phyloP scores from a whole-genome alignment of 53 echinoderm and acorn worm species.

The Stichopus horrens region DNA sequence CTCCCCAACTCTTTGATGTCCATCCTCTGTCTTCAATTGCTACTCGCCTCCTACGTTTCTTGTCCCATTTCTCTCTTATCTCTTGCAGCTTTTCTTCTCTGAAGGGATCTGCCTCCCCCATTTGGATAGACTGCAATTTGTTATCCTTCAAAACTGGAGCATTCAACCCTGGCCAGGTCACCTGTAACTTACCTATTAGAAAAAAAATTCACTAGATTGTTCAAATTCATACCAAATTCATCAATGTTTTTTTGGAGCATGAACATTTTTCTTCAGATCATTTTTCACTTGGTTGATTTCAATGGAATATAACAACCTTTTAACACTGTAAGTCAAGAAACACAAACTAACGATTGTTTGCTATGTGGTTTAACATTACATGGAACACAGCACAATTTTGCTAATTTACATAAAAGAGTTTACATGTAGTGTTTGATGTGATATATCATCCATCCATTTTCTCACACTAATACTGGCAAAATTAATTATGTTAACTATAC shows the following conservation, averaged over 20 bases:
- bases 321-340: no score
- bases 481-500: no score
- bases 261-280: background rate
- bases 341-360: no score
- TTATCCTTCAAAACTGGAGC: slow-evolving; percentile 71
- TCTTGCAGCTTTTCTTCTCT: slow-evolving; percentile 64
- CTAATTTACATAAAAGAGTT: no score
- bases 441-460: no score
- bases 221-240: background rate
- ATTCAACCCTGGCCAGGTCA: slow-evolving; percentile 93
- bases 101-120: slow-evolving; percentile 73
- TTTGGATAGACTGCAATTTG: slow-evolving; percentile 65
- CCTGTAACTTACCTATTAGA: slow-evolving; percentile 63
- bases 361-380: no score
- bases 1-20: slow-evolving; percentile 97
- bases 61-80: slow-evolving; percentile 83
- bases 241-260: background rate
- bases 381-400: no score
- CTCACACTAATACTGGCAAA: no score
- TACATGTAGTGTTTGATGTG: no score
- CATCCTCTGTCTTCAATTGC: slow-evolving; percentile 86
- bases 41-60: slow-evolving; percentile 68
- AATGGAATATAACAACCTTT: background rate
- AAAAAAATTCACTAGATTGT: background rate
- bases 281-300: background rate